A percentile compares a stretch with the other conserved stretches of the same genome.
Evolutionary conservation across 1,140 invertebrate genomes (phyloP).

Genomic region (Campoletis sonorensis): DNA sequence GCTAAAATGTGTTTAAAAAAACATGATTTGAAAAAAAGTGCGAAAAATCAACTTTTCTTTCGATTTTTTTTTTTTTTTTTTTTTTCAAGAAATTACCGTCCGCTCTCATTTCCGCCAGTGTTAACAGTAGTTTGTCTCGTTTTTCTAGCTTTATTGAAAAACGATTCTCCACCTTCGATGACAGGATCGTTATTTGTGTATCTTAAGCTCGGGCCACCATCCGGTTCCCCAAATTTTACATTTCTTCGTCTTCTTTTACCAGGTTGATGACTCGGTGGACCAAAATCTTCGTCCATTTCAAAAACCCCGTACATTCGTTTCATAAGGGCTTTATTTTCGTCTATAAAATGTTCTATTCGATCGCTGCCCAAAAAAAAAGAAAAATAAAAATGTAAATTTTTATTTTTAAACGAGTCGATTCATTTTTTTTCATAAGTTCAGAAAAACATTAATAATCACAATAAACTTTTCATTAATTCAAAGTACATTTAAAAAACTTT

Average conservation of each 20-base stretch:
- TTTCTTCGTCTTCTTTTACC: constrained; percentile 64
- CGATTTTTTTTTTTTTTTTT: background rate
- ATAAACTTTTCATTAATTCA: too few species aligned
- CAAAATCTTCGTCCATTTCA: constrained; percentile 79
- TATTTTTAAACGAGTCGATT: too few species aligned
- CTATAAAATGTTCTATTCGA: constrained; percentile 92
- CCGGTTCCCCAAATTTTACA: constrained; percentile 71
- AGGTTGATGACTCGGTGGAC: constrained; percentile 73
- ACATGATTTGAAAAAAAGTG: constrained; percentile 16
- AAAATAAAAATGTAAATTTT: constrained; percentile 38
- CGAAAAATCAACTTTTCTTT: background rate
- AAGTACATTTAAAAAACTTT: too few species aligned
- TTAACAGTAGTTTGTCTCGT: constrained; percentile 78
- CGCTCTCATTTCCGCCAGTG: constrained; percentile 78
- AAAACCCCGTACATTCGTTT: constrained; percentile 95
- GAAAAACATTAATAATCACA: background rate
- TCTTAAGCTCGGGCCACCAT: constrained; percentile 73
- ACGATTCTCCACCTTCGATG: constrained; percentile 72
- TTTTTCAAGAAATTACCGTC: constrained; percentile 73
- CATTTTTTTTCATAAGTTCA: too few species aligned
- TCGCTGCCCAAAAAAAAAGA: constrained; percentile 81
- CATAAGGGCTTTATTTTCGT: constrained; percentile 95
- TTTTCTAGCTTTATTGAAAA: constrained; percentile 76
- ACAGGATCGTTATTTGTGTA: constrained; percentile 44
- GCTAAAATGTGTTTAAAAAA: constrained; percentile 48